Conservation (phyloP, 2,113 vertebrate genomes). For the Periophthalmodon schlosseri region DNA sequence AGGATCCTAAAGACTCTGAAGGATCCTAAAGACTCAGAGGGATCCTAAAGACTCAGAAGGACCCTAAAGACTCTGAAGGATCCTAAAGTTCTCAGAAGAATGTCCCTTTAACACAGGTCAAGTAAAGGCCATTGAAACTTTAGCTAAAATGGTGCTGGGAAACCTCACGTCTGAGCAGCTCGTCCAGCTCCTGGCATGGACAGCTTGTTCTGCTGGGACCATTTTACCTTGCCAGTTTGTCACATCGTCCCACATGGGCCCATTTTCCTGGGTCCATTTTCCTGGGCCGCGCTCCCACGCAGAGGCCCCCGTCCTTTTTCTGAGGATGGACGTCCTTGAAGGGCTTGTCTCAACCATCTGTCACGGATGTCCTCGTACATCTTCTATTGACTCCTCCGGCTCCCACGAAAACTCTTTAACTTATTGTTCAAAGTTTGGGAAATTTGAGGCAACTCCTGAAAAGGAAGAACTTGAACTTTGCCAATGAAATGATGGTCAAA, state of each 20-base stretch:
- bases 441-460: neutral
- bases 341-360: slow-evolving; percentile 71
- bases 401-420: slow-evolving; percentile 23
- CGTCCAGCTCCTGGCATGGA: slow-evolving; percentile 69
- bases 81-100: slow-evolving; percentile 25
- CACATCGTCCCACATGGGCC: slow-evolving; percentile 56
- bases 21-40: slow-evolving; percentile 1
- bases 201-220: slow-evolving; percentile 47
- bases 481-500: no score
- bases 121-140: slow-evolving; percentile 35
- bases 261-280: slow-evolving; percentile 53
- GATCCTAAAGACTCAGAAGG: neutral
- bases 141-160: slow-evolving; percentile 37
- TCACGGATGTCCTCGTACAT: slow-evolving; percentile 60
- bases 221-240: slow-evolving; percentile 61
- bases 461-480: neutral
- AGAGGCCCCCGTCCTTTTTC: slow-evolving; percentile 56
- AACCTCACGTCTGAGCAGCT: slow-evolving; percentile 60
- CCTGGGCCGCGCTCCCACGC: slow-evolving; percentile 20
- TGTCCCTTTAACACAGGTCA: slow-evolving; percentile 31
- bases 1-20: neutral
- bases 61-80: neutral
- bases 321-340: slow-evolving; percentile 54
- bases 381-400: slow-evolving; percentile 40
- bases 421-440: slow-evolving; percentile 21